Conservation (phyloP, 2,797 vertebrate genomes). For the Enteromius treurensis region DNA sequence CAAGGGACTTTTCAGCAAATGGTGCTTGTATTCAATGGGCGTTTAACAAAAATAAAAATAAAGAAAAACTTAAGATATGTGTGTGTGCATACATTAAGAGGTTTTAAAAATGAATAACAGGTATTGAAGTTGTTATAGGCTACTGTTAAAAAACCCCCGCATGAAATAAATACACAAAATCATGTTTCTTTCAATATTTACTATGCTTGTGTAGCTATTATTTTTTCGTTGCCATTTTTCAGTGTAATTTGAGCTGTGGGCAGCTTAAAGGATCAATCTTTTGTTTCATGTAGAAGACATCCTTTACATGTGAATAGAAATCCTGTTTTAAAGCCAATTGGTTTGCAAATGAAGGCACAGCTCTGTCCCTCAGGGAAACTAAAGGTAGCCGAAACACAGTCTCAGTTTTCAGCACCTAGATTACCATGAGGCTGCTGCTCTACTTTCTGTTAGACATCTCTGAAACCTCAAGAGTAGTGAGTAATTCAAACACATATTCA, state of each 20-base stretch:
- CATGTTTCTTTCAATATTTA: not conserved
- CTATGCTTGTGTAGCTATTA: not conserved
- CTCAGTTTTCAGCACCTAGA: constrained; percentile 42
- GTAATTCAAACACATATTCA: constrained; percentile 6
- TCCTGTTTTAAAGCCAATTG: constrained; percentile 56
- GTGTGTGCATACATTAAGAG: no score
- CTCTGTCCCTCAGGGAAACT: constrained; percentile 32
- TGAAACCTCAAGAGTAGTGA: constrained; percentile 18
- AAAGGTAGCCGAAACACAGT: constrained; percentile 36
- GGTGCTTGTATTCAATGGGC: not conserved
- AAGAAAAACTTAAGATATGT: not conserved
- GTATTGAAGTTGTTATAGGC: no score
- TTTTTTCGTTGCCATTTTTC: not conserved
- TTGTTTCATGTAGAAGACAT: constrained; percentile 47
- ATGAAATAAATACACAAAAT: not conserved
- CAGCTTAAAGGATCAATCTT: constrained; percentile 8
- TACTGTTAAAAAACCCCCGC: not conserved
- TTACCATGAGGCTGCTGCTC: constrained; percentile 15
- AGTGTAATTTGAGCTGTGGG: not conserved
- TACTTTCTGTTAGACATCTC: constrained; percentile 10
- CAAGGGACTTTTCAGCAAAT: constrained; percentile 1
- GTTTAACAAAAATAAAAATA: not conserved
- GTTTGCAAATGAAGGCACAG: constrained; percentile 62
- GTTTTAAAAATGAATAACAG: no score
- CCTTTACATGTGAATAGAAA: constrained; percentile 62